Evolutionary conservation across 2,888 invertebrate genomes (phyloP).

Genomic region (Phyllotreta cruciferae): DNA sequence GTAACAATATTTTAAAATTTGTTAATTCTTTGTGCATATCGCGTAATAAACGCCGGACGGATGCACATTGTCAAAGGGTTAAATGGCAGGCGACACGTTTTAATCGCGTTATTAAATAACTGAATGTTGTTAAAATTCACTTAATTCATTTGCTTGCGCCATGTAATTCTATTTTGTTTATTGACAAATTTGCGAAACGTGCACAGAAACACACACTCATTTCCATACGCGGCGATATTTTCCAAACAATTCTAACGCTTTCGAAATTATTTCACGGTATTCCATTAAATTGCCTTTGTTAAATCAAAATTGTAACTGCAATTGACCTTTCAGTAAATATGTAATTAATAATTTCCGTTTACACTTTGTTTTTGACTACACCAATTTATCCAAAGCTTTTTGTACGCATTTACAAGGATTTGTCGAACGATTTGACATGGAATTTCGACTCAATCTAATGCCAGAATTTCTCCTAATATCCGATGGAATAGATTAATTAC

Average conservation of each 20-base stretch:
- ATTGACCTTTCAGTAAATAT: too few species aligned
- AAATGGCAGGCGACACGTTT: conserved; percentile 37
- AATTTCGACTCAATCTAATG: too few species aligned
- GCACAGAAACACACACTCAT: not conserved
- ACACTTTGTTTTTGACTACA: too few species aligned
- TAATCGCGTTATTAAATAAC: conserved; percentile 36
- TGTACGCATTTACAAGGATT: too few species aligned
- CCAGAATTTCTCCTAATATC: not conserved
- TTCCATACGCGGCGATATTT: too few species aligned
- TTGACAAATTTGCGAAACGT: conserved; percentile 23
- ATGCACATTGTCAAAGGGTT: conserved; percentile 31
- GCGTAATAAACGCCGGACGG: conserved; percentile 26
- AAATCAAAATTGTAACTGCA: too few species aligned
- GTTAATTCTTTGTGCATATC: conserved; percentile 29
- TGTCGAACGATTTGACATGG: too few species aligned
- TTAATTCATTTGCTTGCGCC: conserved; percentile 21
- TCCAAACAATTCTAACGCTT: too few species aligned
- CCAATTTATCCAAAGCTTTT: too few species aligned
- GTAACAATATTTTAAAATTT: conserved; percentile 33
- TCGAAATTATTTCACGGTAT: too few species aligned
- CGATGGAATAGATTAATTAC: conserved; percentile 4
- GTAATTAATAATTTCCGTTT: too few species aligned
- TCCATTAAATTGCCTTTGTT: too few species aligned
- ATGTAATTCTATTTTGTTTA: conserved; percentile 27
- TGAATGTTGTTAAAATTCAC: conserved; percentile 40